A percentile compares a stretch with the other conserved stretches of the same genome.
Evolutionary conservation across 2,888 invertebrate species (phyloP).

Genomic region (Dendrolimus pini): DNA sequence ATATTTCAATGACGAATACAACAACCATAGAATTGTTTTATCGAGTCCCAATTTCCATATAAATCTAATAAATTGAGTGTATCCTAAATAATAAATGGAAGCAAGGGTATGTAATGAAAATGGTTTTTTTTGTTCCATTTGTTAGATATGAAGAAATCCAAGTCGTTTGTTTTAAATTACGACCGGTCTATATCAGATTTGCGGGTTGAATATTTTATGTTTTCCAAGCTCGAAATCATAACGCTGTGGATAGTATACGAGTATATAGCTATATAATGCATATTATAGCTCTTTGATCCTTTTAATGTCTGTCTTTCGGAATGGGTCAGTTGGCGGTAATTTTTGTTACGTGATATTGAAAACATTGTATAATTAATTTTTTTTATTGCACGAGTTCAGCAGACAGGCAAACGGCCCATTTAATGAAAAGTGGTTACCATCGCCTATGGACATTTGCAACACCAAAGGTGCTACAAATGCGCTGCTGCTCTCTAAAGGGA

Average conservation of each 20-base stretch:
- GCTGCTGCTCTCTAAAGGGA: too few relatives aligned
- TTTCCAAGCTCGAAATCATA: neutral
- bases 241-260: neutral
- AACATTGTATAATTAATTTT: too few relatives aligned
- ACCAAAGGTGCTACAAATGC: too few relatives aligned
- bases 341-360: too few relatives aligned
- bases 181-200: slow-evolving; percentile 22
- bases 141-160: slow-evolving; percentile 23
- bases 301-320: neutral
- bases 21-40: slow-evolving; percentile 31
- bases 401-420: too few relatives aligned
- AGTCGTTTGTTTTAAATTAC: slow-evolving; percentile 20
- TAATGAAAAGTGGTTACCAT: too few relatives aligned
- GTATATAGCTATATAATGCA: neutral
- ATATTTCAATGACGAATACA: neutral
- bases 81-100: slow-evolving; percentile 44
- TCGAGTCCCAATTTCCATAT: slow-evolving; percentile 50
- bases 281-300: neutral
- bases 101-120: slow-evolving; percentile 42
- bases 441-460: too few relatives aligned
- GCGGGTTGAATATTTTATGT: slow-evolving; percentile 9
- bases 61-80: slow-evolving; percentile 52
- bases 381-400: too few relatives aligned
- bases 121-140: slow-evolving; percentile 34
- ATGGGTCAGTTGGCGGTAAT: neutral